Conservation (phyloP, 1,140 invertebrate genomes). For the Acromyrmex charruanus region DNA sequence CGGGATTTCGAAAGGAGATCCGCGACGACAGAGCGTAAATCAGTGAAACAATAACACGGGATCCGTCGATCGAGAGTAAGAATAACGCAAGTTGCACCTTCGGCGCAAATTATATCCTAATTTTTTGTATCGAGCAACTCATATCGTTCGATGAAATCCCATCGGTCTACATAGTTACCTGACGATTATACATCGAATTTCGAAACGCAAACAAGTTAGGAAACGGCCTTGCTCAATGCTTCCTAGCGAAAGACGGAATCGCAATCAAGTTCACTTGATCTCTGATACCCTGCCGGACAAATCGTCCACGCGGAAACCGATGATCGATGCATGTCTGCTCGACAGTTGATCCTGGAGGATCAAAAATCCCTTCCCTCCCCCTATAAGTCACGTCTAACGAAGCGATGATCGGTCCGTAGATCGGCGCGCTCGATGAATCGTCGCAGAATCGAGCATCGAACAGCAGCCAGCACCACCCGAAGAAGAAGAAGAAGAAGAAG, state of each 20-base stretch:
- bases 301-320: constrained; percentile 13
- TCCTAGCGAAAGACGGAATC: constrained; percentile 31
- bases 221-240: constrained; percentile 46
- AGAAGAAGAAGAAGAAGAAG: constrained; percentile 60
- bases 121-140: constrained; percentile 24
- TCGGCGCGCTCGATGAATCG: constrained; percentile 70
- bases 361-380: neutral
- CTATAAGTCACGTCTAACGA: neutral
- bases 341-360: constrained; percentile 43
- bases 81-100: neutral
- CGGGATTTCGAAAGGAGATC: constrained; percentile 12
- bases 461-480: constrained; percentile 55
- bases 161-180: neutral
- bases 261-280: constrained; percentile 34
- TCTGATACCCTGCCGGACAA: neutral
- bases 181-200: neutral
- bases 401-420: constrained; percentile 55
- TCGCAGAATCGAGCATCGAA: constrained; percentile 64
- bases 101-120: neutral
- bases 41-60: constrained; percentile 52
- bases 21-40: neutral
- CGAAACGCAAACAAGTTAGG: constrained; percentile 26
- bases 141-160: constrained; percentile 23
- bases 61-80: neutral
- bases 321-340: constrained; percentile 16